These are phyloP conservation scores for Procambarus virginalis DNA, from an alignment of 1,140 invertebrate genomes.

Conservation along the genomic window DNA sequence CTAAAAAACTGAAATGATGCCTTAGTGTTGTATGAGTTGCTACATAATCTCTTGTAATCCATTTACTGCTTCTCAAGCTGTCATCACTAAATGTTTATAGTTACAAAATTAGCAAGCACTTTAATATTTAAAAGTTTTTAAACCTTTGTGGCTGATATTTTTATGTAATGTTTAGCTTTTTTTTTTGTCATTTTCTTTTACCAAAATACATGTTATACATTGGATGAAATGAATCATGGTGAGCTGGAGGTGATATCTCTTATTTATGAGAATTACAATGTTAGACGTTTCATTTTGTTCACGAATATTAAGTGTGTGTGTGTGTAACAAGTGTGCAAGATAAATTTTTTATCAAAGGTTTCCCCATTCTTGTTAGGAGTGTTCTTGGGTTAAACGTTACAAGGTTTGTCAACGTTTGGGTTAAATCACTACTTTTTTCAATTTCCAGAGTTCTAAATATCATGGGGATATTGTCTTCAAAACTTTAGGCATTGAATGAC, in stretches of 20 bases:
- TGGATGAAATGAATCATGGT: slow-evolving; percentile 27
- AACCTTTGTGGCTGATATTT: slow-evolving; percentile 13
- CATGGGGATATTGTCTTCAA: slow-evolving; percentile 22
- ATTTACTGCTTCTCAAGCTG: slow-evolving; percentile 45
- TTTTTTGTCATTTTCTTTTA: slow-evolving; percentile 20
- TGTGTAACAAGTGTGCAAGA: slow-evolving; percentile 20
- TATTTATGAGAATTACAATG: slow-evolving; percentile 44
- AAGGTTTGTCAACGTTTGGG: background rate
- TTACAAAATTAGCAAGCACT: slow-evolving; percentile 48
- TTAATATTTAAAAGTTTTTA: slow-evolving; percentile 45
- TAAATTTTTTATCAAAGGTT: slow-evolving; percentile 9
- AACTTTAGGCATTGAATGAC: slow-evolving; percentile 28
- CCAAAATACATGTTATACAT: slow-evolving; percentile 20
- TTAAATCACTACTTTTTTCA: slow-evolving; percentile 3
- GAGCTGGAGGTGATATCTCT: slow-evolving; percentile 41
- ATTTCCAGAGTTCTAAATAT: background rate
- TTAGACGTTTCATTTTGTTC: slow-evolving; percentile 44
- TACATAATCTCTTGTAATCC: slow-evolving; percentile 58
- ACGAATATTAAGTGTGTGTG: slow-evolving; percentile 19
- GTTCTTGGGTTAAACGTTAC: slow-evolving; percentile 3
- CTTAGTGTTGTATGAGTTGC: slow-evolving; percentile 65
- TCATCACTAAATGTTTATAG: slow-evolving; percentile 48
- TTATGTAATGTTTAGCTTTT: slow-evolving; percentile 22
- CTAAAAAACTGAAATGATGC: slow-evolving; percentile 64
- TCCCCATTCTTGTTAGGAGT: slow-evolving; percentile 7